These are phyloP conservation scores for Ceratoteleas bidentatus DNA, from an alignment of 1,140 invertebrate species.

Conservation along the genomic window DNA sequence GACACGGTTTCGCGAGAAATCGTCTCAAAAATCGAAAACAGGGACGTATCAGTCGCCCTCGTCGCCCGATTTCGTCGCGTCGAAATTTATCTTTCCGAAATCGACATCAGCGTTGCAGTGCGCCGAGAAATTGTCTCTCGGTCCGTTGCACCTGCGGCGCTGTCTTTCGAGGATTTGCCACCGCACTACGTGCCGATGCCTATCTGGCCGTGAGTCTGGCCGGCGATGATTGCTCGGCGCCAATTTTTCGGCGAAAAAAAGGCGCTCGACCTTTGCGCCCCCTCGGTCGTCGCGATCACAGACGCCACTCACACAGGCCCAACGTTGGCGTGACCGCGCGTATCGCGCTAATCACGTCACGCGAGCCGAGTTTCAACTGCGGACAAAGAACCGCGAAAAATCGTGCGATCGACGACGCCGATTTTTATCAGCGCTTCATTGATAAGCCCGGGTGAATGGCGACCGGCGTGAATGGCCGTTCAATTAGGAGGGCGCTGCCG, in stretches of 20 bases:
- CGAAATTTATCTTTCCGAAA: too few relatives aligned
- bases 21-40: too few relatives aligned
- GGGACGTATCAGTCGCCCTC: too few relatives aligned
- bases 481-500: not conserved
- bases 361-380: constrained; percentile 43
- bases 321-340: constrained; percentile 52
- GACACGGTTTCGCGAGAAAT: too few relatives aligned
- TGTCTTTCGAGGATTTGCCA: constrained; percentile 55
- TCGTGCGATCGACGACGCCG: not conserved
- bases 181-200: constrained; percentile 47
- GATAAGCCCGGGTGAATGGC: constrained; percentile 1
- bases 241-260: constrained; percentile 23
- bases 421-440: not conserved
- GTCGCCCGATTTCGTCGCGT: too few relatives aligned
- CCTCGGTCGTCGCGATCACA: constrained; percentile 24
- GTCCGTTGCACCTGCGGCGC: constrained; percentile 51
- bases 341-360: constrained; percentile 55
- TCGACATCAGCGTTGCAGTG: constrained; percentile 16
- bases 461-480: not conserved
- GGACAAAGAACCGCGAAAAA: constrained; percentile 26
- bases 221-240: not conserved
- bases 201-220: constrained; percentile 24
- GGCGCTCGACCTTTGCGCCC: constrained; percentile 16
- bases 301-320: constrained; percentile 17
- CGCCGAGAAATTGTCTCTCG: constrained; percentile 37